Conservation (phyloP, 2,888 invertebrate genomes). For the Theretra japonica region DNA sequence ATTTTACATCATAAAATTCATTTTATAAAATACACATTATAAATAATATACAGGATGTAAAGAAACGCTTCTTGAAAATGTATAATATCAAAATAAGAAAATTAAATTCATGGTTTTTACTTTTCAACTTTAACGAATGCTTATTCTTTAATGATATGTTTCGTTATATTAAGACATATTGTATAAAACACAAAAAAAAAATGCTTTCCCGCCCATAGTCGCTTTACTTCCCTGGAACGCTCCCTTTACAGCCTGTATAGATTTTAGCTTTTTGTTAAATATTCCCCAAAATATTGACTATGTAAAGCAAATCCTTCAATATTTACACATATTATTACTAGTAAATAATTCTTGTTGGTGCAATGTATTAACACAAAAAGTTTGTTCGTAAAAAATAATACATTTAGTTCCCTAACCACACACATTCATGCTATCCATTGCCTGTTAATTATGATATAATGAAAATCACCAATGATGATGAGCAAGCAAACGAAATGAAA, state of each 20-base stretch:
- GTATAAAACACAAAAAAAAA: no score
- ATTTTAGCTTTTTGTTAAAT: no score
- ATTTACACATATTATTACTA: no score
- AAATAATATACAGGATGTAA: no score
- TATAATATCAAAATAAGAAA: neutral
- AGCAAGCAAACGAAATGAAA: slow-evolving; percentile 26
- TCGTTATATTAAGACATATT: no score
- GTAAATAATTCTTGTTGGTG: neutral
- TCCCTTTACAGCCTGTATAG: no score
- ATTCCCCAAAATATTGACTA: neutral
- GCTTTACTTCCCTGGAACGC: no score
- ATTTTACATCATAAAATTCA: no score
- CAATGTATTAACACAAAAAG: neutral
- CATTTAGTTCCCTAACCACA: neutral
- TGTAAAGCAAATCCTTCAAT: neutral
- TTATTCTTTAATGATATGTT: no score
- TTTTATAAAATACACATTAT: no score
- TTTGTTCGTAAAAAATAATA: neutral
- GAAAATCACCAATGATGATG: neutral
- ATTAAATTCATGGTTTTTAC: no score
- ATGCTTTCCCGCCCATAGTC: no score
- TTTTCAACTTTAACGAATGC: neutral
- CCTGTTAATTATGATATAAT: neutral
- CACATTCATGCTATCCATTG: neutral
- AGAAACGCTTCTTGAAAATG: neutral